Evolutionary conservation across 2,797 vertebrate species (phyloP).

Genomic region (Hypotaenidia philippensis): DNA sequence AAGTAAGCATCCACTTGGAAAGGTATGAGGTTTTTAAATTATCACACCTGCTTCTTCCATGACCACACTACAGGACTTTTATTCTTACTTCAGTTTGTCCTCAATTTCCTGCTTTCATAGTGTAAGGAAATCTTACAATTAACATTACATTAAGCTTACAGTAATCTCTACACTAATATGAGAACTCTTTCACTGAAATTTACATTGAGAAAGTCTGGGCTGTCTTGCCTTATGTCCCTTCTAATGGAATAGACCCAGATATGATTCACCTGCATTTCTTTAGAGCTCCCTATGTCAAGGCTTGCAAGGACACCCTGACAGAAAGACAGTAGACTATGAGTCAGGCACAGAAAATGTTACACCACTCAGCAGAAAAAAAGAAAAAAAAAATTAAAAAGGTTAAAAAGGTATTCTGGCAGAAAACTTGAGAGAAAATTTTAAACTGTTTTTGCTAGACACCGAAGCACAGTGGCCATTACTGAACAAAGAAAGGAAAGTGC

Average conservation of each 20-base stretch:
- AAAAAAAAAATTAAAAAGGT: not conserved
- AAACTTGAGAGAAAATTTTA: not conserved
- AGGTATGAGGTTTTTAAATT: not conserved
- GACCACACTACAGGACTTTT: not conserved
- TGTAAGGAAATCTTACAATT: not conserved
- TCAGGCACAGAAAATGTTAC: not conserved
- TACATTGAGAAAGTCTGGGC: not conserved
- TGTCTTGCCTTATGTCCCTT: not conserved
- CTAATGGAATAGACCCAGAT: not conserved
- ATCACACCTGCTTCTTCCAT: not conserved
- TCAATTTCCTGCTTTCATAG: not conserved
- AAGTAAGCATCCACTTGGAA: not conserved
- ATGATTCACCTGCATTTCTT: constrained; percentile 65
- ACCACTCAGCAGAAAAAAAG: not conserved
- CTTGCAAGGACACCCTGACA: constrained; percentile 11
- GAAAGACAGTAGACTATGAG: not conserved
- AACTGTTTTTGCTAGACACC: not conserved
- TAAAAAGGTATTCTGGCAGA: not conserved
- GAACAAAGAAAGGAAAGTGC: not conserved
- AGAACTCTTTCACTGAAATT: not conserved
- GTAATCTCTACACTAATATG: not conserved
- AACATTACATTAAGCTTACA: not conserved
- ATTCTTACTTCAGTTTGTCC: not conserved
- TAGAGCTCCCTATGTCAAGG: constrained; percentile 66
- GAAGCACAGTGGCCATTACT: not conserved